These are phyloP conservation scores for Odontesthes bonariensis DNA, from an alignment of 2,113 vertebrate genomes.

Conservation along the genomic window DNA sequence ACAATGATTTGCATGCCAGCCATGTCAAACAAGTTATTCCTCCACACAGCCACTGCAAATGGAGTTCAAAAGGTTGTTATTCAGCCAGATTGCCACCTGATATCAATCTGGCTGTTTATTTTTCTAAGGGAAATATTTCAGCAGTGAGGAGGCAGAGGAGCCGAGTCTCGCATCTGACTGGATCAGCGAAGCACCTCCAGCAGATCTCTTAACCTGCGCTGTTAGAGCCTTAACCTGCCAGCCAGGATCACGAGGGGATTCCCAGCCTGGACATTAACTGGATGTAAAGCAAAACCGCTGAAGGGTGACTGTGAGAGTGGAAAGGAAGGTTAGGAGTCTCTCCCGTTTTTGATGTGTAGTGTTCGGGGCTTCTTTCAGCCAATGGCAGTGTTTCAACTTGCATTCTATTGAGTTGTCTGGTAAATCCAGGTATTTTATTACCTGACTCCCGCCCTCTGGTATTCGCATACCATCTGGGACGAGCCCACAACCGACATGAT, in stretches of 20 bases:
- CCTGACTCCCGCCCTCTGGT: too few species aligned
- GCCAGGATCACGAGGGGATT: constrained; percentile 31
- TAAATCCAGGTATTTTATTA: constrained; percentile 47
- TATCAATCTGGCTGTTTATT: constrained; percentile 18
- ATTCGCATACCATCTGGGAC: too few species aligned
- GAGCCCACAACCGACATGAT: too few species aligned
- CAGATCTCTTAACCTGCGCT: constrained; percentile 37
- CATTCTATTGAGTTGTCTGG: constrained; percentile 12
- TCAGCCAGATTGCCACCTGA: constrained; percentile 8
- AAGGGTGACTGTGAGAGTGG: not conserved
- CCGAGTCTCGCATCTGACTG: constrained; percentile 23
- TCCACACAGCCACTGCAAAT: not conserved
- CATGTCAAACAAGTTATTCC: constrained; percentile 16
- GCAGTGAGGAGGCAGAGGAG: constrained; percentile 15
- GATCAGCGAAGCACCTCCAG: constrained; percentile 43
- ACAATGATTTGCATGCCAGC: constrained; percentile 31
- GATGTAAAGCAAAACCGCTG: constrained; percentile 6
- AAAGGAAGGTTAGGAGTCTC: not conserved
- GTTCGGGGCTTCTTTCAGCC: constrained; percentile 21
- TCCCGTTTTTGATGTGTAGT: not conserved
- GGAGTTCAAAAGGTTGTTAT: constrained; percentile 18
- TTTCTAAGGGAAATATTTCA: constrained; percentile 17
- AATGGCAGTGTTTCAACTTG: constrained; percentile 9
- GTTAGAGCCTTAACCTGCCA: constrained; percentile 20
- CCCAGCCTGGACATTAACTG: constrained; percentile 37